A percentile compares a stretch with the other conserved stretches of the same genome.
Evolutionary conservation across 2,888 invertebrate genomes (phyloP).

Genomic region (Oscheius myriophilus): DNA sequence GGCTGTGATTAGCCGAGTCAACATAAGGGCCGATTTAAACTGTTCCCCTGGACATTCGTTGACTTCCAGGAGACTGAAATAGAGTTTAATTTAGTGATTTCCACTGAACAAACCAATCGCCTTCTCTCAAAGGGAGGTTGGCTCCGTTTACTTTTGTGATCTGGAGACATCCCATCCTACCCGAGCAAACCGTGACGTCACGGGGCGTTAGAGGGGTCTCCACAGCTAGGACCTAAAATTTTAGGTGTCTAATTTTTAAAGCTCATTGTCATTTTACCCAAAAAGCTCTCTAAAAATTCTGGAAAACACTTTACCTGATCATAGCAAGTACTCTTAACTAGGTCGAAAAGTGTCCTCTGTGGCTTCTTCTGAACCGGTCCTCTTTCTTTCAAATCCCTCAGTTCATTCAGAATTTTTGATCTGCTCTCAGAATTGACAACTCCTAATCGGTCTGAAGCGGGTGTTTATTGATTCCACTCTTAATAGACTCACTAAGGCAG

Average conservation of each 20-base stretch:
- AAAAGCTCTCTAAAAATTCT: not conserved
- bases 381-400: constrained; percentile 33
- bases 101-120: constrained; percentile 45
- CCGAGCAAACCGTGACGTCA: constrained; percentile 51
- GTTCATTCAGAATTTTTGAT: constrained; percentile 38
- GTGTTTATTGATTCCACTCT: not conserved
- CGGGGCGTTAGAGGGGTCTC: constrained; percentile 54
- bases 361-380: constrained; percentile 36
- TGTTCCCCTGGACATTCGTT: constrained; percentile 53
- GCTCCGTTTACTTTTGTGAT: constrained; percentile 58
- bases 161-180: constrained; percentile 51
- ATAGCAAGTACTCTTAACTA: constrained; percentile 46
- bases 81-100: not conserved
- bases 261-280: too few relatives aligned
- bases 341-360: constrained; percentile 50
- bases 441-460: constrained; percentile 44
- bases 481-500: constrained; percentile 31
- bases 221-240: constrained; percentile 50
- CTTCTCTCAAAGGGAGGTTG: constrained; percentile 51
- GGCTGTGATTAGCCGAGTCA: constrained; percentile 54
- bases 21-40: constrained; percentile 56
- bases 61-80: constrained; percentile 54
- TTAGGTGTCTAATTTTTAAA: too few relatives aligned
- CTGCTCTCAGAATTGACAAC: constrained; percentile 35
- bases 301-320: constrained; percentile 44